Percentiles rank a stretch among this genome's conserved stretches.
Evolutionary conservation across 2,797 vertebrate species (phyloP).

Genomic region (Glyptemys insculpta): DNA sequence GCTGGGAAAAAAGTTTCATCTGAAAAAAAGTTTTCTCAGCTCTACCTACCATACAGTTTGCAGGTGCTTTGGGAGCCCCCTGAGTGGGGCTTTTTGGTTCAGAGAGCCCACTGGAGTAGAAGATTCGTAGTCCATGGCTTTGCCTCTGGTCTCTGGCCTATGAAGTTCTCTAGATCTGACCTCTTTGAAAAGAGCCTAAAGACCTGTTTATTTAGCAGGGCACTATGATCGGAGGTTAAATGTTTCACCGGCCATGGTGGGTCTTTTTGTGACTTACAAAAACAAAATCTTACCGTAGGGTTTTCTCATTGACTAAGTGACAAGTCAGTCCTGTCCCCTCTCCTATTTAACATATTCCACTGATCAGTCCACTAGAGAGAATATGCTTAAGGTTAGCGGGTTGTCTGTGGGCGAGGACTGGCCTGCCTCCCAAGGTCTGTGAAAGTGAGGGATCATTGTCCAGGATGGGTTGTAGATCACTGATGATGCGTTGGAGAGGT

Average conservation of each 20-base stretch:
- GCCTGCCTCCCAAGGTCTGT: too few species aligned
- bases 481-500: too few species aligned
- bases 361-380: not conserved
- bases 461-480: too few species aligned
- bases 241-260: not conserved
- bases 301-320: not conserved
- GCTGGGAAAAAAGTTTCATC: not conserved
- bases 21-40: not conserved
- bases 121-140: not conserved
- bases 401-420: too few species aligned
- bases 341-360: not conserved
- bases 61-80: not conserved
- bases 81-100: not conserved
- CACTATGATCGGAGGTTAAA: not conserved
- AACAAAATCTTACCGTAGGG: not conserved
- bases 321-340: not conserved
- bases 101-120: not conserved
- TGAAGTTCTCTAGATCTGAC: not conserved
- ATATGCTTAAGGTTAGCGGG: too few species aligned
- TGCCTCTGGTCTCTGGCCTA: not conserved
- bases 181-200: not conserved
- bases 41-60: not conserved
- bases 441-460: too few species aligned
- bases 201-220: not conserved
- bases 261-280: not conserved